Conservation (phyloP, 2,113 vertebrate genomes). For the Phylloscopus whistleri region DNA sequence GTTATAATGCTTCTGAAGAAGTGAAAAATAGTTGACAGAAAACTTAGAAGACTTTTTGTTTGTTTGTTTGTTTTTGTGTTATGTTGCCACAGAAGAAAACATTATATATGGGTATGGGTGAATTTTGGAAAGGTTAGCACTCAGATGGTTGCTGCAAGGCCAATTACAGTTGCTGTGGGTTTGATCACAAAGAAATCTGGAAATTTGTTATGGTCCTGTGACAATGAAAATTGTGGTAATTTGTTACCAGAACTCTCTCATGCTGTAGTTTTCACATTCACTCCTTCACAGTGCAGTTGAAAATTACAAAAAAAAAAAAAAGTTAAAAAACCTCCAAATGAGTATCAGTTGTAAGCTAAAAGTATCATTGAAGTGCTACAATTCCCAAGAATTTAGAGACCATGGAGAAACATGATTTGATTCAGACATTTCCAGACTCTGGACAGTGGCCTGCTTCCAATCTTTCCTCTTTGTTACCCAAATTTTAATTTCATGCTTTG, state of each 20-base stretch:
- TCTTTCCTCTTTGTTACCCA: neutral
- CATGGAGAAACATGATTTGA: neutral
- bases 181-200: neutral
- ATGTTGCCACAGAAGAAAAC: neutral
- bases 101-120: neutral
- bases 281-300: neutral
- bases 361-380: neutral
- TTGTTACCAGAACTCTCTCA: neutral
- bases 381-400: neutral
- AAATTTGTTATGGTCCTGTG: neutral
- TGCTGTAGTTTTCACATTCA: neutral
- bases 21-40: neutral
- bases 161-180: neutral
- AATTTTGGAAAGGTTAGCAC: neutral
- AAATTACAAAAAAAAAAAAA: neutral
- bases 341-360: neutral
- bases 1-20: neutral
- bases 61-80: neutral
- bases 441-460: accelerated
- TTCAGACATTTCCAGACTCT: neutral
- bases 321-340: neutral
- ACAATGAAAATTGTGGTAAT: neutral
- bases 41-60: neutral
- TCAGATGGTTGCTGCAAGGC: neutral
- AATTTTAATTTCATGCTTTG: neutral